phyloP scores from a whole-genome alignment of 2,797 vertebrate species.

The Labeo calbasu region DNA sequence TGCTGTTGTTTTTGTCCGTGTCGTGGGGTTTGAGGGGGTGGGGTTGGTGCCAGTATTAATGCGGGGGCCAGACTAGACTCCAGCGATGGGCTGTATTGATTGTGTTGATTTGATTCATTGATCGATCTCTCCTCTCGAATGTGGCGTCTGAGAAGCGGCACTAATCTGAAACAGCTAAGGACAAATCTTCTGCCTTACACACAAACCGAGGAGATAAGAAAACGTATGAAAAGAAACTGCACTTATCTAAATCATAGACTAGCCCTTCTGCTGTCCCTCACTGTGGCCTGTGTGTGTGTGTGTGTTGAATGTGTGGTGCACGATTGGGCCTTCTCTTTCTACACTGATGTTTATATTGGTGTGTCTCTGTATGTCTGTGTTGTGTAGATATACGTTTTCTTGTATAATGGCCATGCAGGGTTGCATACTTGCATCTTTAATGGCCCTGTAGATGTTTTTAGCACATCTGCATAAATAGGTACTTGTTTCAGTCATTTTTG shows the following conservation, averaged over 20 bases:
- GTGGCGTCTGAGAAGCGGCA: constrained; percentile 89
- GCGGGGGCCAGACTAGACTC: constrained; percentile 94
- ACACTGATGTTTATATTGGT: constrained; percentile 15
- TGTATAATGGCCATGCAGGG: neutral
- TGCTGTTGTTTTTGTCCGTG: constrained; percentile 42
- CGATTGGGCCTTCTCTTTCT: neutral
- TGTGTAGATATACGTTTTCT: neutral
- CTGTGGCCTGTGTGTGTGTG: constrained; percentile 63
- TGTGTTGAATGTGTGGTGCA: neutral
- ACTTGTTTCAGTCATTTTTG: neutral
- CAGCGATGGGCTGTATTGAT: constrained; percentile 96
- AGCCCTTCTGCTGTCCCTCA: constrained; percentile 74
- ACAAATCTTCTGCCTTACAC: constrained; percentile 85
- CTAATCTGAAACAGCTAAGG: constrained; percentile 93
- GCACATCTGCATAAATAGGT: too few relatives aligned
- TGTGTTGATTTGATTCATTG: constrained; percentile 99
- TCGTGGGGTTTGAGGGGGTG: constrained; percentile 43
- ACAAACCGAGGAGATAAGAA: constrained; percentile 88
- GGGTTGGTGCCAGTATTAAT: constrained; percentile 88
- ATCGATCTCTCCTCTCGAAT: constrained; percentile 90
- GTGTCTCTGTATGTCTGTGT: constrained; percentile 44
- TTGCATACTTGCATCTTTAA: neutral
- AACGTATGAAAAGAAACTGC: constrained; percentile 90
- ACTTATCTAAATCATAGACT: constrained; percentile 93
- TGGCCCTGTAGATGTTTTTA: neutral